These are phyloP conservation scores for Cichladusa arquata DNA, from an alignment of 2,113 vertebrate species.

Conservation along the genomic window DNA sequence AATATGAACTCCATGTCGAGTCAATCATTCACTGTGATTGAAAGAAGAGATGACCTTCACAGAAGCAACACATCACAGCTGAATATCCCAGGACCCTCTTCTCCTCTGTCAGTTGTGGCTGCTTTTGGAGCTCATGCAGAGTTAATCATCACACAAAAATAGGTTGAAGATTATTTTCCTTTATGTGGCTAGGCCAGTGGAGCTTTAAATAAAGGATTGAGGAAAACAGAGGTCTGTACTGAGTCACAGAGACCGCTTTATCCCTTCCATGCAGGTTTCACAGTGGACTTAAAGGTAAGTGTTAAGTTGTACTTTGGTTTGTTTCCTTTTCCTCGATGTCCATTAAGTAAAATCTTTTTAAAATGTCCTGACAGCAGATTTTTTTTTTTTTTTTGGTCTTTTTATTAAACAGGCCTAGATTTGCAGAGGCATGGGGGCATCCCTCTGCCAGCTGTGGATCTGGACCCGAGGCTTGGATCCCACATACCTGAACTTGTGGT, in stretches of 20 bases:
- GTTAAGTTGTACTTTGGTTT: background rate
- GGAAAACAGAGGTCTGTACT: background rate
- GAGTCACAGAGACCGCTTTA: background rate
- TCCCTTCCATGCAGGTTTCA: background rate
- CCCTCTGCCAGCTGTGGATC: background rate
- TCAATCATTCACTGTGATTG: slow-evolving; percentile 73
- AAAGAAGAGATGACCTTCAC: slow-evolving; percentile 78
- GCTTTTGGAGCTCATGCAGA: background rate
- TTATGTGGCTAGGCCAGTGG: background rate
- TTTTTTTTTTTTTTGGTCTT: background rate
- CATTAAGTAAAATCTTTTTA: background rate
- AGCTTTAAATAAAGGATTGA: slow-evolving; percentile 7
- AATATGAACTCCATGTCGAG: slow-evolving; percentile 74
- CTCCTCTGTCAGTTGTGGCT: slow-evolving; percentile 3
- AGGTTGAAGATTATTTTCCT: slow-evolving; percentile 9
- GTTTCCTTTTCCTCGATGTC: background rate
- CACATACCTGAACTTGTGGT: background rate
- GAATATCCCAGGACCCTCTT: slow-evolving; percentile 68
- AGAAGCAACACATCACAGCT: slow-evolving; percentile 61
- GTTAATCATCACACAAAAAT: slow-evolving; percentile 26
- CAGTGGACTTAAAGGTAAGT: background rate
- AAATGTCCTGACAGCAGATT: background rate
- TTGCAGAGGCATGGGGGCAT: background rate
- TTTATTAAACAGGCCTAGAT: background rate
- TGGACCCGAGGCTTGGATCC: rapidly evolving